These are phyloP conservation scores for Drosophila ogumai DNA, from an alignment of 1,140 invertebrate genomes.

Conservation along the genomic window DNA sequence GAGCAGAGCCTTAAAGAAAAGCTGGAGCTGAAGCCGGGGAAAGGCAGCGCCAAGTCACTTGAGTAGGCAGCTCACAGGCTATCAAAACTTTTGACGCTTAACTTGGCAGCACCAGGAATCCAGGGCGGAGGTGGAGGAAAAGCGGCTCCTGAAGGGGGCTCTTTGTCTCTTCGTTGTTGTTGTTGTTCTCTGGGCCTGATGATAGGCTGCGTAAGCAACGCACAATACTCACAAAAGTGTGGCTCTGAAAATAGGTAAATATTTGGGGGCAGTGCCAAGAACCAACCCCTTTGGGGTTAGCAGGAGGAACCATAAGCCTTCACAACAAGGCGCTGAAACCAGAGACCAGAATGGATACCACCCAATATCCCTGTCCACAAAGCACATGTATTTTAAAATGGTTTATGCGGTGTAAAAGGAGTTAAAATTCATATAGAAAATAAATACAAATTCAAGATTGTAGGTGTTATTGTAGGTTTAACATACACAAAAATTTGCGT, in stretches of 20 bases:
- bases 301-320: slow-evolving; percentile 23
- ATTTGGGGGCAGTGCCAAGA: slow-evolving; percentile 13
- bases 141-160: slow-evolving; percentile 4
- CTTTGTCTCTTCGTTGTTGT: slow-evolving; percentile 49
- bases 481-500: no score
- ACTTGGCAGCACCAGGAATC: slow-evolving; percentile 44
- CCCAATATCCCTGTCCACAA: background rate
- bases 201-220: slow-evolving; percentile 64
- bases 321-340: slow-evolving; percentile 44
- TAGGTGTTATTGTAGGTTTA: no score
- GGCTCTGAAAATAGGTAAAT: slow-evolving; percentile 37
- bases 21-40: background rate
- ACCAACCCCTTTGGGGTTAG: slow-evolving; percentile 55
- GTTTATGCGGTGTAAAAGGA: slow-evolving; percentile 48
- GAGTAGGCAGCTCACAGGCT: slow-evolving; percentile 77
- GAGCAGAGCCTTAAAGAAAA: slow-evolving; percentile 20
- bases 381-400: slow-evolving; percentile 14
- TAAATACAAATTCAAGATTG: no score
- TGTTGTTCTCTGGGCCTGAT: slow-evolving; percentile 53
- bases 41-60: slow-evolving; percentile 35
- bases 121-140: background rate
- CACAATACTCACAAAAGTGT: slow-evolving; percentile 29
- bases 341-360: slow-evolving; percentile 18
- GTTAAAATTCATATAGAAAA: background rate
- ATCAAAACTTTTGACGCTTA: slow-evolving; percentile 81